Evolutionary conservation across 2,797 vertebrate genomes (phyloP).

Genomic region (Rhabdomys pumilio): DNA sequence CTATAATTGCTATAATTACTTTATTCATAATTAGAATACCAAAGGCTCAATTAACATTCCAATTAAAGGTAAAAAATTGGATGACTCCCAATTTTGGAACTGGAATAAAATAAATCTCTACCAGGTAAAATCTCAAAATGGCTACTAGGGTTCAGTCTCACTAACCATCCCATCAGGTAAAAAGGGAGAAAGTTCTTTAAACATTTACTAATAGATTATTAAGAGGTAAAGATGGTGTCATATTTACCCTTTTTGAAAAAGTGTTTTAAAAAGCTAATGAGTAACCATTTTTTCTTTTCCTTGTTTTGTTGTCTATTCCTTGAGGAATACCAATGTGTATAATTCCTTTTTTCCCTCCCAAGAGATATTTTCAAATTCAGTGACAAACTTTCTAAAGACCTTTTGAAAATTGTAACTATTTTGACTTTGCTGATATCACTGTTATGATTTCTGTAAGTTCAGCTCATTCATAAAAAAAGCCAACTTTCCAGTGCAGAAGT

Average conservation of each 20-base stretch:
- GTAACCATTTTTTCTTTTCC: neutral
- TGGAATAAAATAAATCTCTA: neutral
- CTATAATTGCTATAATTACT: slow-evolving; percentile 76
- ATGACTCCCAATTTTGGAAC: slow-evolving; percentile 61
- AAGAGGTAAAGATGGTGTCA: neutral
- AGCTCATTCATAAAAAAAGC: neutral
- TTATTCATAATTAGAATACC: slow-evolving; percentile 75
- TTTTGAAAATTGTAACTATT: neutral
- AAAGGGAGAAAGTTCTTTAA: neutral
- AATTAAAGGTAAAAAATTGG: slow-evolving; percentile 63
- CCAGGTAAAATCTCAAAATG: neutral
- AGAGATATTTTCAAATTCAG: neutral
- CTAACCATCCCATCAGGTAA: neutral
- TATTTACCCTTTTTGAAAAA: neutral
- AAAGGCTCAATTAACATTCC: slow-evolving; percentile 69
- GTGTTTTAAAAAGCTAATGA: neutral
- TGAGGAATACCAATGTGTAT: slow-evolving; percentile 8
- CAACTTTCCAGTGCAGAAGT: accelerated
- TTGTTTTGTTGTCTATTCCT: neutral
- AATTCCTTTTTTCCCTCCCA: neutral
- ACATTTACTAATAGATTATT: neutral
- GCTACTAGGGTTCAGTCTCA: neutral
- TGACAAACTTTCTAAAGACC: neutral
- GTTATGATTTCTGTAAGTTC: slow-evolving; percentile 5
- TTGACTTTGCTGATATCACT: neutral